Conservation (phyloP, 2,797 vertebrate species). For the Lophius americanus region DNA sequence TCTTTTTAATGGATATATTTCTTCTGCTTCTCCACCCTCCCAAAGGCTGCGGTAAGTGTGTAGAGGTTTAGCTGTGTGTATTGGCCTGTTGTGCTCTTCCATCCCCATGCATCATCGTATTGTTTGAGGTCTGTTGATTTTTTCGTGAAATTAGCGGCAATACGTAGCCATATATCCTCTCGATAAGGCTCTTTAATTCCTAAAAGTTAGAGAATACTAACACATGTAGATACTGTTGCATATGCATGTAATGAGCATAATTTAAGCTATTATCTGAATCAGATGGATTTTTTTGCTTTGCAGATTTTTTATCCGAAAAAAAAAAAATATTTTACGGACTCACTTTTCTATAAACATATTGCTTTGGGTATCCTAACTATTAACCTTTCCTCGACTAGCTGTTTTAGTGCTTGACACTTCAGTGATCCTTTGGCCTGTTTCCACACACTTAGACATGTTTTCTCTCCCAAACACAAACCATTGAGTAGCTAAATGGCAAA, state of each 20-base stretch:
- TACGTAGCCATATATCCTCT: neutral
- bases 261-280: neutral
- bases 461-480: neutral
- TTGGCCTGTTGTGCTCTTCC: constrained; percentile 18
- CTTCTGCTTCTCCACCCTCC: constrained; percentile 35
- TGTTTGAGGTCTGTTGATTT: neutral
- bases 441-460: neutral
- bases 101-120: neutral
- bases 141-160: neutral
- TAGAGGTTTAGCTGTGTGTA: constrained; percentile 28
- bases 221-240: neutral
- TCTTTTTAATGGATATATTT: constrained; percentile 46
- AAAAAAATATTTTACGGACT: neutral
- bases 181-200: neutral
- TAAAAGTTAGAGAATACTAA: neutral
- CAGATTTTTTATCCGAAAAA: neutral
- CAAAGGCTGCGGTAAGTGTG: constrained; percentile 93
- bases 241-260: neutral
- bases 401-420: constrained; percentile 1
- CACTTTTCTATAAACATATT: neutral
- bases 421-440: neutral
- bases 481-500: neutral
- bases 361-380: neutral
- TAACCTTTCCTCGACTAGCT: constrained; percentile 6
- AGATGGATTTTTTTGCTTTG: neutral